Conservation (phyloP, 2,888 invertebrate genomes). For the Gryllus longicercus region DNA sequence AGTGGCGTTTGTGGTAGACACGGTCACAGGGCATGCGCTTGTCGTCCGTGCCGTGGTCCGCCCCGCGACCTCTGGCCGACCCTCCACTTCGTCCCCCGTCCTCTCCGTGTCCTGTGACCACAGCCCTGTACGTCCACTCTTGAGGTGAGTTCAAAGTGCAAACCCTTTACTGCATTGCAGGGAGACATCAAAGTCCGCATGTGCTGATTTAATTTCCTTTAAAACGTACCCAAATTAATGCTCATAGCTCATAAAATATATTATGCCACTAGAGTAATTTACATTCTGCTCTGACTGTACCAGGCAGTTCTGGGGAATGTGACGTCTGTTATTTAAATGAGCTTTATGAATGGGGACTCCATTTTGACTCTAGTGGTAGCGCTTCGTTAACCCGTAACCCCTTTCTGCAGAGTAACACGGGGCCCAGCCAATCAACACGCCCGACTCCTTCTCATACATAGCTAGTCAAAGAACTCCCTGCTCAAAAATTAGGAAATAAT, state of each 20-base stretch:
- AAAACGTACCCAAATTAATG: background rate
- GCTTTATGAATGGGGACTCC: background rate
- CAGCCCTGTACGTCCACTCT: background rate
- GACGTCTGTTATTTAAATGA: background rate
- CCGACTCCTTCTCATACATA: background rate
- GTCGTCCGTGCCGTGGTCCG: no score
- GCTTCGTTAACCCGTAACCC: background rate
- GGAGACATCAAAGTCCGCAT: background rate
- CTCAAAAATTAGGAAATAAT: background rate
- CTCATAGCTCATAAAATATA: slow-evolving; percentile 7
- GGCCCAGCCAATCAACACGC: background rate
- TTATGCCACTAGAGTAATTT: slow-evolving; percentile 17
- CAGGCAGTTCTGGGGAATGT: background rate
- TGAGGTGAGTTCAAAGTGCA: slow-evolving; percentile 7
- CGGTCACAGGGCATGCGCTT: no score
- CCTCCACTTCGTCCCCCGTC: no score
- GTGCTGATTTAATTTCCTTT: background rate
- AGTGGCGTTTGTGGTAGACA: no score
- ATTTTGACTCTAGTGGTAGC: background rate
- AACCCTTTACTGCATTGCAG: background rate
- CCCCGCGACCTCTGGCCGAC: no score
- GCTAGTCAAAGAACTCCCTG: background rate
- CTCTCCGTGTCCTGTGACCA: background rate
- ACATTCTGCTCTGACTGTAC: background rate
- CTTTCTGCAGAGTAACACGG: background rate